Evolutionary conservation across 2,113 vertebrate species (phyloP).

Genomic region (Lamprotornis superbus): DNA sequence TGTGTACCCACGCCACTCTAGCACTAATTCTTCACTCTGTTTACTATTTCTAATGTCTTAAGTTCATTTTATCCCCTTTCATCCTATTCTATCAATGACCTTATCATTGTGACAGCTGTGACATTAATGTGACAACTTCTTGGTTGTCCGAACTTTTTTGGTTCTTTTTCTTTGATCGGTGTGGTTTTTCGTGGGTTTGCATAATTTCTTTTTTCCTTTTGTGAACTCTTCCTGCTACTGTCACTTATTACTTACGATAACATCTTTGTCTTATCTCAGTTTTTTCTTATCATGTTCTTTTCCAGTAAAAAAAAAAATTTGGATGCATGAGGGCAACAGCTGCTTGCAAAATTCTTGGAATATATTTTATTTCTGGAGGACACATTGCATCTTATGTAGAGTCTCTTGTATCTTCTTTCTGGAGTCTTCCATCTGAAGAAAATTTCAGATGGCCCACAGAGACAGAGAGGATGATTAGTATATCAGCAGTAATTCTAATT

Average conservation of each 20-base stretch:
- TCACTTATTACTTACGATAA: not conserved
- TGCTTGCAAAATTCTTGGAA: not conserved
- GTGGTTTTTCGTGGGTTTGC: not conserved
- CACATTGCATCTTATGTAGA: not conserved
- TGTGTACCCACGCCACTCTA: not conserved
- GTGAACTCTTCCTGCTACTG: not conserved
- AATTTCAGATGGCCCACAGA: not conserved
- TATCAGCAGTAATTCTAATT: not conserved
- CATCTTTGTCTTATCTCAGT: not conserved
- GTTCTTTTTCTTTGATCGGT: accelerated
- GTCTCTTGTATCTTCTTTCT: not conserved
- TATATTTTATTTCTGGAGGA: not conserved
- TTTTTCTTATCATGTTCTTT: not conserved
- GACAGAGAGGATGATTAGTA: not conserved
- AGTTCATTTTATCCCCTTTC: not conserved
- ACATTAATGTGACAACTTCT: not conserved
- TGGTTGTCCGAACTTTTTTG: not conserved
- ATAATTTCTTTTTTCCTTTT: not conserved
- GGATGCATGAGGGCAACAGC: not conserved
- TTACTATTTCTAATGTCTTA: not conserved
- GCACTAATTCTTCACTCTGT: not conserved
- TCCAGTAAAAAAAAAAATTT: not conserved
- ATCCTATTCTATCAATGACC: not conserved
- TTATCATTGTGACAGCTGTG: not conserved
- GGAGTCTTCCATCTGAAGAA: not conserved